Base-by-base conservation (phyloP, 2,113 vertebrate genomes). In the Raphicerus campestris region DNA sequence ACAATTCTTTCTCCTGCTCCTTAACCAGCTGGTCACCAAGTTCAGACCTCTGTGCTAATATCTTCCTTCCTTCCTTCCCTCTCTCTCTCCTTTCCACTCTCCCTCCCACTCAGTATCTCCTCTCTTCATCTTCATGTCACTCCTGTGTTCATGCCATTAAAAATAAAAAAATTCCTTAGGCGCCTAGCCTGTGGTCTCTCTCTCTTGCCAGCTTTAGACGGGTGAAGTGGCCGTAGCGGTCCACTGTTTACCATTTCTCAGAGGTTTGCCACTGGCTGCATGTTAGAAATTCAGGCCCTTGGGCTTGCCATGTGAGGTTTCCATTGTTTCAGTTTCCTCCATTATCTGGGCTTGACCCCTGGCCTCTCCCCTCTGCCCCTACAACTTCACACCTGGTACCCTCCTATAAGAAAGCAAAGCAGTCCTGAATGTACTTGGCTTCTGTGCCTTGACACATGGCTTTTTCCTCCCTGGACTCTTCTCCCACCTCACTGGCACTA, bases 281-380 rank as follows among this genome's bases (percentile, higher is more conserved):
- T 32, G 56, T 83, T 92, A 53, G 42, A 55, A 45, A 30, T 47
- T 73, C 28, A 42, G n/a, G 56, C 28, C n/a, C 39, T 28, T 39
- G 42, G 83, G 58, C 84, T 81, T 84, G 80, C 28, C 51, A 1
- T 28, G 2, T 47, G 55, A 61, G 10, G 22, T 80, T 78, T 47
- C 75, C 32, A 0, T 91, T 81, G 53, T 49, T 61, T 80, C 60
- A 24, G 56, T 63, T 16, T 70, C 47, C 49, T 58, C 58, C 84
- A 16, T 93, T 35, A 42, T 81, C 60, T 81, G 58, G 32, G 55
- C 20, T 35, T 30, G 16, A 84, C 66, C 30, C 13, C 10, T 10
- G 24, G 16, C 39, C 8, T n/a, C 19, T 2, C 0, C 26, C 4
- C 26, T 30, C 63, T n/a, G 10, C 20, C 24, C 4, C n/a, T 1